Base-by-base conservation (phyloP, 2,797 vertebrate species). In the Megalops cyprinoides region DNA sequence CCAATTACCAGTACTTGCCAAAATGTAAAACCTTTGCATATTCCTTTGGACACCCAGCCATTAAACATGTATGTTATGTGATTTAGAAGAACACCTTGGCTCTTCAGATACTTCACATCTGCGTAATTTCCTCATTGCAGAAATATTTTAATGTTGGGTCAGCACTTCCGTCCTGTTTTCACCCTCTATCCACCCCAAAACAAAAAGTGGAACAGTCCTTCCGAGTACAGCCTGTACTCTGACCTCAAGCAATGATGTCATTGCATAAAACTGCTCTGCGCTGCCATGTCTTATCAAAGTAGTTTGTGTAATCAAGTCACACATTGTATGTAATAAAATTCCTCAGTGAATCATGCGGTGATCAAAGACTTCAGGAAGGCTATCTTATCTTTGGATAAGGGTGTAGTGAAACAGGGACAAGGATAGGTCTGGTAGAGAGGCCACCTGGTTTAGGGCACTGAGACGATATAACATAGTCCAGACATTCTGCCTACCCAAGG, bases 181-280 rank as follows among this genome's bases (percentile, higher is more conserved):
- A 15, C 18, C 49, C 7, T 51, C 18, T 51, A 8, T 51, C n/a
- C 42, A 25, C 44, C 71, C 42, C 25, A 14, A 23, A 12, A 12
- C 2, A 12, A 25, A 48, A 28, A 74, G 44, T 28, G 37, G 34
- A 42, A 5, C 37, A 71, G 14, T 23, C 58, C 25, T 25, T 4
- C 23, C 58, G 8, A 5, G 71, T 25, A 74, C 71, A 74, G 1
- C 2, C 10, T 20, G 67, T 60, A 34, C 34, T 55, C 14, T 60
- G 6, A 31, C 49, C 69, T 48, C 37, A 25, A 4, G 42, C 42
- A 58, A 80, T 80, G 71, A 78, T 78, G 77, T 51, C 78, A 74
- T 7, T 74, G 71, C n/a, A 4, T 42, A 28, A 20, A 74, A 80
- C 48, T 28, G 34, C 44, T 1, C 4, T 18, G 9, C 23, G 10